Percentiles rank a stretch among this genome's conserved stretches.
These are phyloP conservation scores for Spatulosminthurus flaviceps DNA, from an alignment of 2,888 invertebrate genomes.

Conservation along the genomic window DNA sequence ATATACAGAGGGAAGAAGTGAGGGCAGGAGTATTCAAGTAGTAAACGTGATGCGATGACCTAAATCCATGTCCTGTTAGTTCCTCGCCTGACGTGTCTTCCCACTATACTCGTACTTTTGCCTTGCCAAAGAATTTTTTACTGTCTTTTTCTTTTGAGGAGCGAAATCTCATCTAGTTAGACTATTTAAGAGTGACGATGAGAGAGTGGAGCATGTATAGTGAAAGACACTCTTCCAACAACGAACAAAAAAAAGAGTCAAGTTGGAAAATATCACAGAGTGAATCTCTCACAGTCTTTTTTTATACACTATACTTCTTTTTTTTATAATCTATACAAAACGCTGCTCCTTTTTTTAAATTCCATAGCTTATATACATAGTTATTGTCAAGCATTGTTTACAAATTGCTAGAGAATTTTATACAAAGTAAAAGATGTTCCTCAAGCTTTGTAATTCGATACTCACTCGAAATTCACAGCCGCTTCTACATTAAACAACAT, in stretches of 20 bases:
- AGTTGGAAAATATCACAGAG: background rate
- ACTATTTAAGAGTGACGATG: background rate
- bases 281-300: background rate
- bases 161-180: background rate
- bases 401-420: too few species aligned
- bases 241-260: background rate
- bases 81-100: conserved; percentile 41
- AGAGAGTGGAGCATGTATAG: background rate
- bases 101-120: too few species aligned
- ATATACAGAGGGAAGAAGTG: background rate
- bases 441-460: too few species aligned
- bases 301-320: too few species aligned
- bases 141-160: conserved; percentile 41
- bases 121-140: conserved; percentile 47
- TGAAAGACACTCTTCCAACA: background rate
- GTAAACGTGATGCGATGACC: conserved; percentile 57
- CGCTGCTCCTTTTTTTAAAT: too few species aligned
- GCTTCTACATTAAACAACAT: too few species aligned
- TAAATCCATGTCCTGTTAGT: conserved; percentile 64
- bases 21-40: conserved; percentile 1
- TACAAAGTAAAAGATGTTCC: too few species aligned
- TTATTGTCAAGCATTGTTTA: too few species aligned
- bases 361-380: too few species aligned
- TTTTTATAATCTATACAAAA: too few species aligned
- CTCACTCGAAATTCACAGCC: too few species aligned